phyloP scores from a whole-genome alignment of 2,113 vertebrate genomes.

The Sturnus vulgaris region DNA sequence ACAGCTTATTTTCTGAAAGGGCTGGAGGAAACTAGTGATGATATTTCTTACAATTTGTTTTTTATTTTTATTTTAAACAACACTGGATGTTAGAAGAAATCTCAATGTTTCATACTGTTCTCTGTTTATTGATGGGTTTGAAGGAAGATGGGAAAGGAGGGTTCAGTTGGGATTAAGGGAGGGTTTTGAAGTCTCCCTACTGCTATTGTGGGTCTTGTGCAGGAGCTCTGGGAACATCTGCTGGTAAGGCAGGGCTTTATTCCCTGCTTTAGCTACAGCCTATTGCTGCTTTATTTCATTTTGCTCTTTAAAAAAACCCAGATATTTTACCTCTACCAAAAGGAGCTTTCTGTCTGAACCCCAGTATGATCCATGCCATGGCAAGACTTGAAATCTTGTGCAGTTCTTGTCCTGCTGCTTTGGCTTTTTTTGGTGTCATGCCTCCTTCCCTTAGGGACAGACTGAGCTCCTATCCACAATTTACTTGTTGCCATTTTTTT shows the following conservation, averaged over 20 bases:
- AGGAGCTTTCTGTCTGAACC: neutral
- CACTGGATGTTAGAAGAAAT: neutral
- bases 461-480: accelerated
- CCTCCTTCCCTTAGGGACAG: neutral
- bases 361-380: neutral
- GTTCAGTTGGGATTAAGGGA: neutral
- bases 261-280: neutral
- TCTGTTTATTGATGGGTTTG: neutral
- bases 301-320: neutral
- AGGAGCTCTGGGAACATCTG: neutral
- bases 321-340: neutral
- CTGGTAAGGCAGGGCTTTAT: neutral
- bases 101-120: neutral
- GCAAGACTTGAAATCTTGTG: neutral
- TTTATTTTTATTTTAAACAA: neutral
- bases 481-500: neutral
- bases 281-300: neutral
- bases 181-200: neutral
- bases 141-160: neutral
- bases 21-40: neutral
- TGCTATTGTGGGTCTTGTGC: neutral
- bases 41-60: neutral
- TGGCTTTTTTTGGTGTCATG: neutral
- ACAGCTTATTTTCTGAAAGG: conserved; percentile 2
- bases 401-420: neutral